A percentile compares a stretch with the other conserved stretches of the same genome.
phyloP scores from a whole-genome alignment of 2,888 invertebrate species.

The Pollenia angustigena region DNA sequence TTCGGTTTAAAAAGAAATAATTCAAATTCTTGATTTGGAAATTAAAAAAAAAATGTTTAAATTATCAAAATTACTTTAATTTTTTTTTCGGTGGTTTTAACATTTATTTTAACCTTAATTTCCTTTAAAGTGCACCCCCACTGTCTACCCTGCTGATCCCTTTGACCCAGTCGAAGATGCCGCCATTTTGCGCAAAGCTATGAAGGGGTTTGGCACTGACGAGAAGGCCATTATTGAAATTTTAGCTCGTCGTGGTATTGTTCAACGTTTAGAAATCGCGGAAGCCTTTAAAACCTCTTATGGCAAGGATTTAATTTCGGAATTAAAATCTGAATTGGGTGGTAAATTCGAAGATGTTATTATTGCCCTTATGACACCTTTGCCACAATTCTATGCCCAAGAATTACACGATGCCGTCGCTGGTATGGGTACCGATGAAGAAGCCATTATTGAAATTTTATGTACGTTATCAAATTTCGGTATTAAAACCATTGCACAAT shows the following conservation, averaged over 20 bases:
- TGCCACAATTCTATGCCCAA: conserved; percentile 95
- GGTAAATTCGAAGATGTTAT: conserved; percentile 96
- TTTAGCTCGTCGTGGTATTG: conserved; percentile 93
- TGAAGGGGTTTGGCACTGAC: conserved; percentile 97
- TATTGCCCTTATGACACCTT: conserved; percentile 94
- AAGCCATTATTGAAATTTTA: conserved; percentile 95
- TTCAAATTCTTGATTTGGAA: not conserved
- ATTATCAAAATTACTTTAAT: too few relatives aligned
- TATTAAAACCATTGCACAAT: conserved; percentile 92
- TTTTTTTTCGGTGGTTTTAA: too few relatives aligned
- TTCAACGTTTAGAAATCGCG: conserved; percentile 95
- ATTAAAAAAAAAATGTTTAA: too few relatives aligned
- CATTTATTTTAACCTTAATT: conserved; percentile 20
- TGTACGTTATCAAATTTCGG: conserved; percentile 96
- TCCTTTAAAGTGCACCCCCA: conserved; percentile 90
- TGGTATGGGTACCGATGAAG: conserved; percentile 95
- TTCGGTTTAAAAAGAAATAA: not conserved
- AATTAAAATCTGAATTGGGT: conserved; percentile 94
- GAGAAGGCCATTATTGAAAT: conserved; percentile 96
- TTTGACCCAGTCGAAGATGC: conserved; percentile 95
- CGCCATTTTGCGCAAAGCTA: conserved; percentile 92
- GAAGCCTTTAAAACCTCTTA: conserved; percentile 96
- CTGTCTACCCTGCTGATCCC: conserved; percentile 93
- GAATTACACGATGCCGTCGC: conserved; percentile 94
- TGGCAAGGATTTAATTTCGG: conserved; percentile 93